Base-by-base conservation (phyloP, 2,113 vertebrate genomes). In the Parus major region DNA sequence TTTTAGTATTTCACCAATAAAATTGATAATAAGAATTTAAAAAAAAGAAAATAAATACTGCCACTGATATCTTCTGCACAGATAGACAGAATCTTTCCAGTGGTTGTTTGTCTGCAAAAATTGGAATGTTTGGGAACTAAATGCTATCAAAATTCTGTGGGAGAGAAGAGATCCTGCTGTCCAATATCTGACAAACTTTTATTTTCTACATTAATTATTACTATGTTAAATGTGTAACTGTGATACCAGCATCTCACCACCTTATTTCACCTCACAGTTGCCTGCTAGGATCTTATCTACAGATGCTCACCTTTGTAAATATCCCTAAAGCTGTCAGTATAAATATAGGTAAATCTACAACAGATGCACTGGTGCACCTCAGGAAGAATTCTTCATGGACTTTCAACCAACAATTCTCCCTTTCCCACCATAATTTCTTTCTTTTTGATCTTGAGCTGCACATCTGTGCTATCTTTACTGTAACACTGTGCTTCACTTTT, bases 361-460 rank as follows among this genome's bases (percentile, higher is more conserved):
- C 27, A 86, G 82, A 71, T 57, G 76, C 39, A 78, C 47, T 7
- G 5, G 29, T 35, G 27, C 46, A 82, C 53, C 39, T 56, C 87
- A 72, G 69, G 90, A 94, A 93, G 46, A 83, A 94, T 59, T 92
- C 75, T 83, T 94, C 25, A n/a, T 66, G 71, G 87, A 90, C 69
- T 49, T 75, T 90, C 91, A 95, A 4, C 19, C 53, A 90, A 75
- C 52, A 92, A 5, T 65, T 69, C 24, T 85, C 28, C 47, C 24
- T 53, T 55, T 91, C 24, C 11, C 65, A 61, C 68, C 33, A 46
- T 83, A 46, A 44, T 79, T 72, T 87, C 93, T 95, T 94, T 91
- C 35, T 76, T 85, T 95, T 96, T 90, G 94, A 94, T 96, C 76
- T 83, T 94, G 47, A 95, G 13, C 28, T 65, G 12, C 29, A 52